Evolutionary conservation across 2,113 vertebrate genomes (phyloP).

Genomic region (human (Homo sapiens)): DNA sequence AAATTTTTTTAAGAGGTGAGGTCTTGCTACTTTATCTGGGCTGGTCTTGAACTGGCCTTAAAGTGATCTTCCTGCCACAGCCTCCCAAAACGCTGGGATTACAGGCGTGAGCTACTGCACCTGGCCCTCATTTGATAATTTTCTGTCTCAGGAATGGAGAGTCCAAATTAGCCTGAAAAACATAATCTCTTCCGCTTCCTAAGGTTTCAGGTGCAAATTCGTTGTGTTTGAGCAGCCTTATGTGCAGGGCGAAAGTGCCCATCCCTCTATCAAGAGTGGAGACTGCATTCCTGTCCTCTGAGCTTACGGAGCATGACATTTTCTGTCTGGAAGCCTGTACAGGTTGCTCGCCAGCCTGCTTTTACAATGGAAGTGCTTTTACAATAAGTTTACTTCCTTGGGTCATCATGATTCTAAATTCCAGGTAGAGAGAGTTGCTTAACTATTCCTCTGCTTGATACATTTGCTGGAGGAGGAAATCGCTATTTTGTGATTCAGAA

Average conservation of each 20-base stretch:
- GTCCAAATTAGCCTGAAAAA: not conserved
- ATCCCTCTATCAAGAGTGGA: not conserved
- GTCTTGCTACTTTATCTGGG: not conserved
- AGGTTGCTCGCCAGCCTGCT: not conserved
- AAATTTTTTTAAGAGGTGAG: no score
- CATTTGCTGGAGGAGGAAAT: not conserved
- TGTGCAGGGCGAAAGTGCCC: not conserved
- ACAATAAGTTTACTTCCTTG: not conserved
- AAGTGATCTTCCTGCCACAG: not conserved
- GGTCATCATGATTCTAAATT: not conserved
- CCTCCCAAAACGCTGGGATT: not conserved
- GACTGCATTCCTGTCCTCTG: not conserved
- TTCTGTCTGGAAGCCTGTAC: not conserved
- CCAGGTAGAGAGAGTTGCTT: not conserved
- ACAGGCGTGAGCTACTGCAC: not conserved
- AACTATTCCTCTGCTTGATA: not conserved
- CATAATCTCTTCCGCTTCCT: not conserved
- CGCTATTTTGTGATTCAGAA: not conserved
- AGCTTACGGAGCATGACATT: rapidly evolving
- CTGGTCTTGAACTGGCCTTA: not conserved
- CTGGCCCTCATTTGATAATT: not conserved
- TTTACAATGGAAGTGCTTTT: not conserved
- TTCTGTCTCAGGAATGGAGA: not conserved
- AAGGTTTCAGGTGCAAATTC: not conserved
- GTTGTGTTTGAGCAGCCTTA: not conserved